Base-by-base conservation (phyloP, 2,888 invertebrate species). In the Lasioglossum pauxillum region DNA sequence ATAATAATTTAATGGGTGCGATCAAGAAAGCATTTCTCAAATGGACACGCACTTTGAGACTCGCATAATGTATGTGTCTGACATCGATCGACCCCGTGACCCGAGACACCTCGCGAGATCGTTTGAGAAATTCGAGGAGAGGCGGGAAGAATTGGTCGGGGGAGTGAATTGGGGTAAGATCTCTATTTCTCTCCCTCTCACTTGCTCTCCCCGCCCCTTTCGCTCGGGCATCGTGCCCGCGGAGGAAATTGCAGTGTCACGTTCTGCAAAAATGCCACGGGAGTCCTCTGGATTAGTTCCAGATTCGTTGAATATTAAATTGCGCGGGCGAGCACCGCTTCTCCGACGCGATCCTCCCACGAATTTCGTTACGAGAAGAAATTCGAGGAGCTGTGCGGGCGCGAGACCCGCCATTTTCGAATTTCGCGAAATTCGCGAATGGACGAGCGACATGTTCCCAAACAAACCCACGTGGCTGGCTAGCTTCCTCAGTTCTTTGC, bases 291-390 rank as follows among this genome's bases (percentile, higher is more conserved):
- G 87, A 87, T 83, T 78, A 78, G 69, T 78, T 87, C 87, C 87
- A 87, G 83, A 86, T 81, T 86, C 86, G 78, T 46, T 87, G 86
- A 86, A 83, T 83, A 86, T 83, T 86, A 86, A 87, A 87, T 86
- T 78, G 83, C 60, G 72, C 53, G 69, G 27, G 60, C 41, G 19
- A 23, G 27, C 64, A 14, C 49, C 75, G 27, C 8, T 27, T 73
- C 71, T 12, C 44, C 44, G 44, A 19, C 72, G 27, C 72, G 72
- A 46, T 31, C 73, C 31, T 60, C 16, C 27, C 8, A 60, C 19
- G 31, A 60, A 49, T 49, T 67, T 31, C 67, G 73, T 19, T 10
- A 23, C n/a, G 57, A 35, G 35, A n/a, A 10, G 73, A 73, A 73
- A 46, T 73, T 49, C 46, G 49, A 35, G 35, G 49, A 31, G n/a